A percentile compares a stretch with the other conserved stretches of the same genome.
These are phyloP conservation scores for Polydrusus pterygomalis DNA, from an alignment of 2,888 invertebrate species.

Conservation along the genomic window DNA sequence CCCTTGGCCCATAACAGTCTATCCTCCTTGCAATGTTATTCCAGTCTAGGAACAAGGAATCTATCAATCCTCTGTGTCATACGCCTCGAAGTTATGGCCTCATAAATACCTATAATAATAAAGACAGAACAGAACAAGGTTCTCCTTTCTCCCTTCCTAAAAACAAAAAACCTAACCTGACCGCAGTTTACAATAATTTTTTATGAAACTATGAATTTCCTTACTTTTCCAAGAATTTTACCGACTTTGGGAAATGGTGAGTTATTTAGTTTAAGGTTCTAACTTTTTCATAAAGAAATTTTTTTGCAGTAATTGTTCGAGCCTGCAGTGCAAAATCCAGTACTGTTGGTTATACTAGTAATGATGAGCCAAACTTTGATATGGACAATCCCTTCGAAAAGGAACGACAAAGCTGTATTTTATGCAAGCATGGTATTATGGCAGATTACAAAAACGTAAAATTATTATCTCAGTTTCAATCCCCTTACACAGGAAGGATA, in stretches of 20 bases:
- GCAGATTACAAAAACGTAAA: slow-evolving; percentile 94
- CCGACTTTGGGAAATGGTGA: slow-evolving; percentile 20
- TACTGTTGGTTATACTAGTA: not conserved
- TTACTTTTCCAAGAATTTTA: slow-evolving; percentile 2
- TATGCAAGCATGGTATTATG: slow-evolving; percentile 88
- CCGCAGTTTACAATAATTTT: not conserved
- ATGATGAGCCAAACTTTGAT: slow-evolving; percentile 74
- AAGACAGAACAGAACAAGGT: no score
- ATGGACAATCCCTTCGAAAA: slow-evolving; percentile 89
- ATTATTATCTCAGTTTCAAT: slow-evolving; percentile 95
- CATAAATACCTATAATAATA: no score
- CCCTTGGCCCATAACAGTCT: no score
- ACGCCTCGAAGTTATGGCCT: no score
- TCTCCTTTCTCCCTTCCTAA: no score
- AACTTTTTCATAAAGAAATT: not conserved
- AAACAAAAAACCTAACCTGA: not conserved
- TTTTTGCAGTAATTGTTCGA: slow-evolving; percentile 14
- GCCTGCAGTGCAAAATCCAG: slow-evolving; percentile 17
- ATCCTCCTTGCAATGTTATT: no score
- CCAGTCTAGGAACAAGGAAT: no score
- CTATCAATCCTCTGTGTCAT: no score
- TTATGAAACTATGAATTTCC: slow-evolving; percentile 21
- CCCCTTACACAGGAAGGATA: slow-evolving; percentile 93
- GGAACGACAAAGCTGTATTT: slow-evolving; percentile 82
- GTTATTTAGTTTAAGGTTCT: not conserved